These are phyloP conservation scores for Tetanocera ferruginea DNA, from an alignment of 2,888 invertebrate genomes.

Conservation along the genomic window DNA sequence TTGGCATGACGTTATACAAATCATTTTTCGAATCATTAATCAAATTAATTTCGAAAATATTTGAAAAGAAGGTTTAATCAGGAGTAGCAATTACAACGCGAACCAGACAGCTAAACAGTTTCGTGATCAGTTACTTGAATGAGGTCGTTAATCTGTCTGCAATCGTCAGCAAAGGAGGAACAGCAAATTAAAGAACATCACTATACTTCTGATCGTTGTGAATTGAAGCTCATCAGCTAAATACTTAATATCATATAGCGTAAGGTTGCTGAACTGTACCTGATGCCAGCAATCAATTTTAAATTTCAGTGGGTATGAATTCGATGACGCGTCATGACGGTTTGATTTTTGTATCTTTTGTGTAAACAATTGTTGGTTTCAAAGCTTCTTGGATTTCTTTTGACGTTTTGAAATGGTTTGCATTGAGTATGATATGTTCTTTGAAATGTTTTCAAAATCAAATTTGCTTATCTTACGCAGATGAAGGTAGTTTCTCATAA, in stretches of 20 bases:
- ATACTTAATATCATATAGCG: neutral
- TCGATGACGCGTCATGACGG: neutral
- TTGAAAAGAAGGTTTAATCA: neutral
- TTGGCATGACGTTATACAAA: neutral
- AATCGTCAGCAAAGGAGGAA: neutral
- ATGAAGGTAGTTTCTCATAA: too few relatives aligned
- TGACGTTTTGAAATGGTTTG: too few relatives aligned
- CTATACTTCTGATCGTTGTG: neutral
- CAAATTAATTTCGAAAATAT: neutral
- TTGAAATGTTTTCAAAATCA: too few relatives aligned
- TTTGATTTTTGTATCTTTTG: conserved; percentile 5
- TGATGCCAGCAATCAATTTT: conserved; percentile 24
- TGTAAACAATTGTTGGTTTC: neutral
- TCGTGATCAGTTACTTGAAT: neutral
- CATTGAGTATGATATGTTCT: too few relatives aligned
- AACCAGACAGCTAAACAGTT: neutral
- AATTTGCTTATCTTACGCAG: too few relatives aligned
- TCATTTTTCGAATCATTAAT: conserved; percentile 19
- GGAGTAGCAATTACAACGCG: conserved; percentile 17
- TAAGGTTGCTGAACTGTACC: conserved; percentile 5
- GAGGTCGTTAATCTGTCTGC: neutral
- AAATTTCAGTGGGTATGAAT: neutral
- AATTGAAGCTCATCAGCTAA: conserved; percentile 24
- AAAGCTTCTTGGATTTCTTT: neutral
- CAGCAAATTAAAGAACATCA: neutral